These are phyloP conservation scores for Notolabrus celidotus DNA, from an alignment of 2,797 vertebrate species.

Conservation along the genomic window DNA sequence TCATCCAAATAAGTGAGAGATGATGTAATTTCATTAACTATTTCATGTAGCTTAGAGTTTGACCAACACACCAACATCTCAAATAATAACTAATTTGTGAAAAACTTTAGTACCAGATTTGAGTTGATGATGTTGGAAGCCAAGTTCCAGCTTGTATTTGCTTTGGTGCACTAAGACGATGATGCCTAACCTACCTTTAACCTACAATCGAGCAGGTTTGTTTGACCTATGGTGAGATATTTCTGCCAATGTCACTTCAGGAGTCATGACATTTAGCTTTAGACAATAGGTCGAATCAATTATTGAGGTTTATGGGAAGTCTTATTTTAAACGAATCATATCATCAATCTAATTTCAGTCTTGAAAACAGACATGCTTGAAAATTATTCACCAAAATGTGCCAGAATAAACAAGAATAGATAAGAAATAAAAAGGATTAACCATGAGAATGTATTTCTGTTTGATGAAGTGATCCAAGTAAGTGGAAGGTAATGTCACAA, in stretches of 20 bases:
- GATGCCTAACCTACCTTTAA: background rate
- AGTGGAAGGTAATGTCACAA: conserved; percentile 1
- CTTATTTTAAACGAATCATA: too few relatives aligned
- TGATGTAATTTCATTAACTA: too few relatives aligned
- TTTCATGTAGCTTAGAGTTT: too few relatives aligned
- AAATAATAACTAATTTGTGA: too few relatives aligned
- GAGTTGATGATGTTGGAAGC: too few relatives aligned
- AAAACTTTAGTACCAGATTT: too few relatives aligned
- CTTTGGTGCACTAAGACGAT: background rate
- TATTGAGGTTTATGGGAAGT: background rate
- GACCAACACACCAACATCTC: too few relatives aligned
- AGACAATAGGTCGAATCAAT: background rate
- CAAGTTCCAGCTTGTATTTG: background rate
- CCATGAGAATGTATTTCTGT: background rate
- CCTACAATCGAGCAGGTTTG: background rate
- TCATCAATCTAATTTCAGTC: too few relatives aligned
- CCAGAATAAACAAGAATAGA: background rate
- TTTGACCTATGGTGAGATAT: conserved; percentile 4
- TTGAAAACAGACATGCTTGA: background rate
- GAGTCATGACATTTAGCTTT: conserved; percentile 3
- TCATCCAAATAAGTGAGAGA: too few relatives aligned
- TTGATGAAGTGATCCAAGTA: background rate
- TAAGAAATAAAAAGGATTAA: background rate
- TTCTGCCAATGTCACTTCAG: background rate
- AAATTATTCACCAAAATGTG: background rate